A percentile compares a stretch with the other conserved stretches of the same genome.
These are phyloP conservation scores for Hypselothyrea guttata DNA, from an alignment of 2,888 invertebrate species.

Conservation along the genomic window DNA sequence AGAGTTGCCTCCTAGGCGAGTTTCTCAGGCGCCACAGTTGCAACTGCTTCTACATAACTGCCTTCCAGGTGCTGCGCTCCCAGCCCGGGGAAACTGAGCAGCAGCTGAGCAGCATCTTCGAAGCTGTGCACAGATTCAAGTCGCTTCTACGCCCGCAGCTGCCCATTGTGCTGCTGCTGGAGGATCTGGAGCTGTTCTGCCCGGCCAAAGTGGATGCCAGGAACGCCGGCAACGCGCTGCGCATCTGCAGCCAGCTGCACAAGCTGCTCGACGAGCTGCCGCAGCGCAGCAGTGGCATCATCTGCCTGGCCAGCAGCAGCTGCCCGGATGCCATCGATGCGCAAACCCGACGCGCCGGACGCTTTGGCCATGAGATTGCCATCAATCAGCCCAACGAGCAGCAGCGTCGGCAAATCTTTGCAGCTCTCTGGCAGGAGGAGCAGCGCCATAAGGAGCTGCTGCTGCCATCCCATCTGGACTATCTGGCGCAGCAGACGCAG, in stretches of 20 bases:
- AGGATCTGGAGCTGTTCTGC: constrained; percentile 82
- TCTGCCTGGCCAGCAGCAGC: constrained; percentile 84
- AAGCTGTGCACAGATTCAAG: constrained; percentile 79
- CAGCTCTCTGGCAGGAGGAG: constrained; percentile 59
- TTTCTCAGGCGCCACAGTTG: constrained; percentile 82
- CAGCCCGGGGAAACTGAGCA: constrained; percentile 84
- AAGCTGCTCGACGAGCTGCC: constrained; percentile 83
- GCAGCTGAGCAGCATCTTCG: constrained; percentile 82
- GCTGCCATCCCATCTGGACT: constrained; percentile 59
- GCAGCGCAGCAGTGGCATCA: constrained; percentile 72
- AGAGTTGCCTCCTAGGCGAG: constrained; percentile 83
- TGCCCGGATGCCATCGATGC: constrained; percentile 83
- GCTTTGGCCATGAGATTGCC: constrained; percentile 84
- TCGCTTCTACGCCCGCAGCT: constrained; percentile 70
- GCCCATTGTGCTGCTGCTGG: constrained; percentile 81
- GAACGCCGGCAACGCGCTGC: constrained; percentile 78
- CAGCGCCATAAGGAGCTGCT: constrained; percentile 21
- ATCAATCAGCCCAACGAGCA: constrained; percentile 83
- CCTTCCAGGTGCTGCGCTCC: constrained; percentile 82
- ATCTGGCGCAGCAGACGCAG: constrained; percentile 83
- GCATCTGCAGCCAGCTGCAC: constrained; percentile 83
- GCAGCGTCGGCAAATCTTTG: constrained; percentile 82
- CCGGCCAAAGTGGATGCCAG: constrained; percentile 75
- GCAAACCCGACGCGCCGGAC: constrained; percentile 83
- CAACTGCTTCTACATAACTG: constrained; percentile 82